These are phyloP conservation scores for Drosophila willistoni DNA, from an alignment of 1,140 invertebrate genomes.

Conservation along the genomic window DNA sequence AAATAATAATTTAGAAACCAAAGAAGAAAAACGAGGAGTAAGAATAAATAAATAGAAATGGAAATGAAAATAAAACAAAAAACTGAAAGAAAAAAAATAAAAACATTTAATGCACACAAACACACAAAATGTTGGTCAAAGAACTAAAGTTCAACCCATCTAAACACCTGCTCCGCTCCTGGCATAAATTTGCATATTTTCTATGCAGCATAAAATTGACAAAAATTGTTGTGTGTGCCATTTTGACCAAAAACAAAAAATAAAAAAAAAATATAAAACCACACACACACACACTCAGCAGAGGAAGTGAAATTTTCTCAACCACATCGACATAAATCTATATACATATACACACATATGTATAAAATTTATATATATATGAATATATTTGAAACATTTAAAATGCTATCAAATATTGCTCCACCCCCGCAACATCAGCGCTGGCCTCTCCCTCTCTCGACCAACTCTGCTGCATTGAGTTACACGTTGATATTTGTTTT, in stretches of 20 bases:
- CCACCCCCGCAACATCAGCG: background rate
- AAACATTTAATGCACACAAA: conserved; percentile 39
- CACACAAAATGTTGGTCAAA: conserved; percentile 36
- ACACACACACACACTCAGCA: conserved; percentile 5
- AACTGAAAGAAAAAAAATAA: background rate
- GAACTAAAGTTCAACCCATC: conserved; percentile 19
- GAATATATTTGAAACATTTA: conserved; percentile 50
- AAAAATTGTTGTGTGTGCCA: conserved; percentile 28
- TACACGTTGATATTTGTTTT: conserved; percentile 53
- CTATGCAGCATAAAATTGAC: conserved; percentile 41
- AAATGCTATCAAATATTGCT: conserved; percentile 49
- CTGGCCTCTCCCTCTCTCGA: background rate
- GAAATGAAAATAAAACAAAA: conserved; percentile 17
- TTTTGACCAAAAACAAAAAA: conserved; percentile 15
- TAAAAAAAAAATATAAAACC: conserved; percentile 2
- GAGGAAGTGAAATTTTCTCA: conserved; percentile 18
- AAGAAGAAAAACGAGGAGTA: conserved; percentile 3
- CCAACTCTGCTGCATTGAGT: conserved; percentile 13
- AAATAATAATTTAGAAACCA: conserved; percentile 47
- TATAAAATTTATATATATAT: background rate
- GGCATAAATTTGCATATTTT: conserved; percentile 55
- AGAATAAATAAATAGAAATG: conserved; percentile 24
- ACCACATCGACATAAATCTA: conserved; percentile 18
- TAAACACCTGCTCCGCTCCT: background rate
- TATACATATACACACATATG: background rate